Conservation (phyloP, 2,888 invertebrate species). For the Aethes cnicana region DNA sequence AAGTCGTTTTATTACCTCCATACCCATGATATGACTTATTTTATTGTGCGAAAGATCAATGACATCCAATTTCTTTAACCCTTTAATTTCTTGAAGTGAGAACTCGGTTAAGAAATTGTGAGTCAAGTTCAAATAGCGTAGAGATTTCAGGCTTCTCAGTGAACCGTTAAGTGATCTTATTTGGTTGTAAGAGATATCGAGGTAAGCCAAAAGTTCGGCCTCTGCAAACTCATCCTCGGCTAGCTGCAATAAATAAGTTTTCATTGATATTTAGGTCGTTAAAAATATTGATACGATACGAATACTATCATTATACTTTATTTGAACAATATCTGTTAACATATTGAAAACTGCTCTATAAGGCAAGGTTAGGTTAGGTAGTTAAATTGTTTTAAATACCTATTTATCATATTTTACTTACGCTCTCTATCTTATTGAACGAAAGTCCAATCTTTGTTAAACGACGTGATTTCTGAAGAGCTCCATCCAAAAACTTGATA, state of each 20-base stretch:
- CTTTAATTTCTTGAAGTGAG: constrained; percentile 90
- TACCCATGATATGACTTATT: constrained; percentile 85
- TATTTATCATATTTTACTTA: constrained; percentile 62
- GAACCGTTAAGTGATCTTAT: constrained; percentile 88
- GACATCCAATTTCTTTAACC: constrained; percentile 85
- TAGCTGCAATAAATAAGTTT: constrained; percentile 70
- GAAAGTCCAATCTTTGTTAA: constrained; percentile 86
- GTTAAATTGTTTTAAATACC: no score
- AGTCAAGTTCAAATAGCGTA: constrained; percentile 88
- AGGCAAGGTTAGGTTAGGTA: no score
- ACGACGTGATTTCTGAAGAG: constrained; percentile 85
- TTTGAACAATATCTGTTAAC: no score
- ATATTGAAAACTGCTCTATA: no score
- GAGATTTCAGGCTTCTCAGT: constrained; percentile 84
- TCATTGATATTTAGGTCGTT: background rate
- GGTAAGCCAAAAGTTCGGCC: constrained; percentile 85
- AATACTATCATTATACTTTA: background rate
- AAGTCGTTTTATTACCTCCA: constrained; percentile 76
- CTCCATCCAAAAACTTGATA: constrained; percentile 86
- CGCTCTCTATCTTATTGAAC: constrained; percentile 88
- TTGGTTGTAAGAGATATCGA: constrained; percentile 88
- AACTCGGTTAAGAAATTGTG: constrained; percentile 89
- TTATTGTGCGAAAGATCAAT: constrained; percentile 90
- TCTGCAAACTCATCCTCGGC: constrained; percentile 89
- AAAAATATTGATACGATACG: background rate